Base-by-base conservation (phyloP, 2,797 vertebrate species). In the Esox masquinongy region DNA sequence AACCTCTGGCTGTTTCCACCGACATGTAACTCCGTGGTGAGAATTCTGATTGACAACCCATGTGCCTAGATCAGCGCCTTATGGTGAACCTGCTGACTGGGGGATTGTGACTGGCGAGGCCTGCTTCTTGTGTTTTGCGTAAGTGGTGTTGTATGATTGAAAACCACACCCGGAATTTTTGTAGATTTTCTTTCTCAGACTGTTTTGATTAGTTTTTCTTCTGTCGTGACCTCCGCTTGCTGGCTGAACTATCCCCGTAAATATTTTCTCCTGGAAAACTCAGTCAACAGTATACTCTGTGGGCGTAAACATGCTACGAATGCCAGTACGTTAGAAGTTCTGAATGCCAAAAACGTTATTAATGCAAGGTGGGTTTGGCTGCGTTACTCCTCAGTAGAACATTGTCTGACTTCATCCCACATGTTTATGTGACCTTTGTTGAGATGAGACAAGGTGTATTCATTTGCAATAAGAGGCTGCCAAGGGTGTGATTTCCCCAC, bases 21-120 rank as follows among this genome's bases (percentile, higher is more conserved):
- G 34, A 39, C 71, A 73, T 19, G 24, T 43, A 31, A 72, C 36
- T 61, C 34, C 15, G 2, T 15, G 11, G 12, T 15, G 19, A 16
- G 11, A 17, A 59, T 19, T 7, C 14, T n/a, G 53, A 61, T 61
- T 61, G 71, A 73, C 71, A 24, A n/a, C 17, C 4, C 9, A 36
- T 1, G 9, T 56, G 53, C 14, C 71, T 72, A 56, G n/a, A 22
- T 73, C 71, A 73, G 71, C 12, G 15, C 22, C 4, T 43, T 36
- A 7, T 51, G 19, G n/a, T 36, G 14, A 43, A 73, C 24, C 53
- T 73, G 71, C 71, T 73, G 71, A 73, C 68, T 49, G 36, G 22
- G 19, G 31, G 19, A 26, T 29, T 43, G 43, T 22, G 15, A 17
- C 47, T 14, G 47, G 14, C 1, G 47, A 26, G 15, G 69, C 69